Evolutionary conservation across 2,113 vertebrate species (phyloP), one percentile per base, ranked within the genome.

Genomic region (Sturnus vulgaris): DNA sequence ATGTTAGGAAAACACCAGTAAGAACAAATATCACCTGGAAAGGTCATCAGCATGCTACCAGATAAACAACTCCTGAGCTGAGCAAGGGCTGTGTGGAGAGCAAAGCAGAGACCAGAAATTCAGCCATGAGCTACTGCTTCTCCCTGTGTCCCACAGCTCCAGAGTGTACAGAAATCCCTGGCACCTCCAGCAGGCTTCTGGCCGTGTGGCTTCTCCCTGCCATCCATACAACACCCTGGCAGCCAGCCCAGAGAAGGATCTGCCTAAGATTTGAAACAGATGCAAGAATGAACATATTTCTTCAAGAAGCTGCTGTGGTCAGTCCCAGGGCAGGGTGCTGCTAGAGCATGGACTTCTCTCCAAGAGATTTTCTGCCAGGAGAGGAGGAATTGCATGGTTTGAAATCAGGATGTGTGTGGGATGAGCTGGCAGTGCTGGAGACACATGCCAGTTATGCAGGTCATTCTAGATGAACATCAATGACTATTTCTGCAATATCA

Each of bases 1-100:
- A 44, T 76, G 59, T 20, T 39, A 76, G 65, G 63, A 64, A 82
- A 92, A 68, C 57, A 90, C 27, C 40, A 50, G 8, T 14, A 19
- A n/a, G 44, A 23, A 77, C 57, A 91, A 77, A 33, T 6, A 42
- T 5, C 56, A 46, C 56, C 65, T 89, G 81, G 60, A 71, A 91
- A 71, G 0, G 0, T 46, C 56, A 65, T 6, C 59, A n/a, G 4
- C 0, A 0, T 46, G 65, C 84, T 40, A 21, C 33, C 35, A 64
- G 37, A 63, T 30, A 40, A 90, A 25, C 42, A 77, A 76, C 55
- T 83, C 55, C 40, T 3, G 52, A 73, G 52, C 63, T 33, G 49
- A 61, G 63, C 31, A 39, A 78, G 71, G 79, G 27, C 79, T 37
- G 57, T 1, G 2, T 4, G 19, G n/a, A 56, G 24, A 60, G 30